phyloP scores from a whole-genome alignment of 2,888 invertebrate genomes.

The Encarsia formosa region DNA sequence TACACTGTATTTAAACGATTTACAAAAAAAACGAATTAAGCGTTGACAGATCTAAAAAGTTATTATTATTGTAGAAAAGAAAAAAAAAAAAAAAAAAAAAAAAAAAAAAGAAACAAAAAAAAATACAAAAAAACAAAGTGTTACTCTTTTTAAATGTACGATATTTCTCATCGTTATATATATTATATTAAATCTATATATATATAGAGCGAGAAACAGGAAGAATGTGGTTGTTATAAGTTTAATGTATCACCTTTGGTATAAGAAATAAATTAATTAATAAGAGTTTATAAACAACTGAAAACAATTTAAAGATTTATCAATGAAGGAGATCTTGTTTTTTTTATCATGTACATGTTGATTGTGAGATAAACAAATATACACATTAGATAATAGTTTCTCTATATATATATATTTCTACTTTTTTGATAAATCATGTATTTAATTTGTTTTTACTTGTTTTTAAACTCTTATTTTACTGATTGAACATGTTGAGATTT shows the following conservation, averaged over 20 bases:
- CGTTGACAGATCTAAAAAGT: conserved; percentile 30
- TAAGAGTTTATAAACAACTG: conserved; percentile 21
- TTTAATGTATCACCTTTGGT: conserved; percentile 37
- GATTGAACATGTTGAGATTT: conserved; percentile 12
- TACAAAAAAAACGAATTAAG: conserved; percentile 25
- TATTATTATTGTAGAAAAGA: conserved; percentile 30
- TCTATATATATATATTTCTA: conserved; percentile 18
- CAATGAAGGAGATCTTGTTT: conserved; percentile 16
- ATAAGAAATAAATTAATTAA: conserved; percentile 31
- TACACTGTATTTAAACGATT: conserved; percentile 35
- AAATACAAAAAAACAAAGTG: too few relatives aligned
- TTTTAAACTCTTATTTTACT: conserved; percentile 18
- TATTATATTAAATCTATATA: conserved; percentile 22
- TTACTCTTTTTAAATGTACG: conserved; percentile 33
- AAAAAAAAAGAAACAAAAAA: too few relatives aligned
- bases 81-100: too few relatives aligned
- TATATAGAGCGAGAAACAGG: too few relatives aligned
- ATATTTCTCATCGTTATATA: conserved; percentile 37
- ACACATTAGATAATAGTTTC: conserved; percentile 19
- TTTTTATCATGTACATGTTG: conserved; percentile 20
- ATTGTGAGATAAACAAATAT: conserved; percentile 16
- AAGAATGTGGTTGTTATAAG: conserved; percentile 39
- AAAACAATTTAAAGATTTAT: conserved; percentile 10
- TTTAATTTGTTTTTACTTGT: conserved; percentile 14
- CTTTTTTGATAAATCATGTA: conserved; percentile 14